phyloP scores from a whole-genome alignment of 2,888 invertebrate genomes.

The Pyrgus malvae region DNA sequence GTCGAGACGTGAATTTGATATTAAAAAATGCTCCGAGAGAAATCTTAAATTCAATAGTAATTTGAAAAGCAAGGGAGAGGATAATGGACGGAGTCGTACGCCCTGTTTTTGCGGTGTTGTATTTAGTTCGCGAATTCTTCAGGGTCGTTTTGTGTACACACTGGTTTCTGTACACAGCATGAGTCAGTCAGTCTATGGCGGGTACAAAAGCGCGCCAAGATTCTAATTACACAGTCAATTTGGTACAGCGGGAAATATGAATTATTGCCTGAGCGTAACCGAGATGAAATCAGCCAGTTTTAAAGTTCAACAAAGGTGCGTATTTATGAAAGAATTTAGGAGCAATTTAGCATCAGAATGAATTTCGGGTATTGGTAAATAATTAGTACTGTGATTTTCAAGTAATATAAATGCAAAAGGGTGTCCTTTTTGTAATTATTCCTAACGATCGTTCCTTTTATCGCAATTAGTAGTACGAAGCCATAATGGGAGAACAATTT shows the following conservation, averaged over 20 bases:
- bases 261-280: slow-evolving; percentile 70
- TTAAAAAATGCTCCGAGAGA: slow-evolving; percentile 73
- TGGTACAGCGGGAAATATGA: slow-evolving; percentile 72
- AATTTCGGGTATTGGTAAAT: slow-evolving; percentile 49
- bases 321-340: slow-evolving; percentile 47
- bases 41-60: slow-evolving; percentile 79
- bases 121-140: slow-evolving; percentile 76
- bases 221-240: slow-evolving; percentile 80
- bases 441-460: slow-evolving; percentile 12
- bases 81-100: slow-evolving; percentile 62
- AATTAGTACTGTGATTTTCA: slow-evolving; percentile 58
- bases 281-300: slow-evolving; percentile 71
- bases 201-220: slow-evolving; percentile 62
- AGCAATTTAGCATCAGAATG: slow-evolving; percentile 60
- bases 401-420: slow-evolving; percentile 56
- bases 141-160: slow-evolving; percentile 69
- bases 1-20: slow-evolving; percentile 67
- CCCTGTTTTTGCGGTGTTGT: slow-evolving; percentile 79
- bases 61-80: slow-evolving; percentile 72
- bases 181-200: slow-evolving; percentile 60
- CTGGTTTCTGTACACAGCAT: slow-evolving; percentile 74
- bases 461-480: slow-evolving; percentile 9
- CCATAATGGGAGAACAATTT: slow-evolving; percentile 3
- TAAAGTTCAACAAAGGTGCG: slow-evolving; percentile 55
- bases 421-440: slow-evolving; percentile 11